Evolutionary conservation across 2,113 vertebrate species (phyloP).

Genomic region (Thomomys bottae): DNA sequence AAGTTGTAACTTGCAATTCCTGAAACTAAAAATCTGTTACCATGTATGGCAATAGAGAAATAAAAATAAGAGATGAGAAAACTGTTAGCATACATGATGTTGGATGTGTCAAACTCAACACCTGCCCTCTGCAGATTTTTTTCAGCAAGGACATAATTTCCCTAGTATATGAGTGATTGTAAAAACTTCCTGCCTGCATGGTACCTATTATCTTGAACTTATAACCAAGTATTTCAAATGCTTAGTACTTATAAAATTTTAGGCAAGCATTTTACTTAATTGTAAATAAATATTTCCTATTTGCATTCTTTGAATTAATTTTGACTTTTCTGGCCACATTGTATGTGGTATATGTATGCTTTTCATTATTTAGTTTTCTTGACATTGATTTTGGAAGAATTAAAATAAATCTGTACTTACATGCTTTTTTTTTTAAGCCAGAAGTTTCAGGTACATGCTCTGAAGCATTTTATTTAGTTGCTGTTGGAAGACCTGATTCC

Average conservation of each 20-base stretch:
- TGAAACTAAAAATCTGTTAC: not conserved
- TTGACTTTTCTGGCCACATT: not conserved
- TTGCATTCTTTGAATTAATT: not conserved
- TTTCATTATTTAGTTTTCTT: constrained; percentile 33
- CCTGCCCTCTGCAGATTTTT: not conserved
- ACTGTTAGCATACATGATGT: not conserved
- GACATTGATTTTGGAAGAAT: not conserved
- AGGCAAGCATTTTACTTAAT: not conserved
- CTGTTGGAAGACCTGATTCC: not conserved
- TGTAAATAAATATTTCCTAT: not conserved
- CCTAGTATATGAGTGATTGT: not conserved
- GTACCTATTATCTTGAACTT: not conserved
- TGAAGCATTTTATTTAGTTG: not conserved
- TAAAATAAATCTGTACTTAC: not conserved
- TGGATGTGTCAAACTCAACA: not conserved
- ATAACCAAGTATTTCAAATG: not conserved
- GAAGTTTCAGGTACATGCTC: not conserved
- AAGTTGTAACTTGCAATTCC: not conserved
- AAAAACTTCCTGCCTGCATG: not conserved
- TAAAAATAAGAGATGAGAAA: not conserved
- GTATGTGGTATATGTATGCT: not conserved
- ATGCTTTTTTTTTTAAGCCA: not conserved
- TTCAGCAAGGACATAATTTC: not conserved
- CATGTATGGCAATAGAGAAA: not conserved
- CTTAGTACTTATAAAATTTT: not conserved